Conservation (phyloP, 2,113 vertebrate genomes). For the Odontesthes bonariensis region DNA sequence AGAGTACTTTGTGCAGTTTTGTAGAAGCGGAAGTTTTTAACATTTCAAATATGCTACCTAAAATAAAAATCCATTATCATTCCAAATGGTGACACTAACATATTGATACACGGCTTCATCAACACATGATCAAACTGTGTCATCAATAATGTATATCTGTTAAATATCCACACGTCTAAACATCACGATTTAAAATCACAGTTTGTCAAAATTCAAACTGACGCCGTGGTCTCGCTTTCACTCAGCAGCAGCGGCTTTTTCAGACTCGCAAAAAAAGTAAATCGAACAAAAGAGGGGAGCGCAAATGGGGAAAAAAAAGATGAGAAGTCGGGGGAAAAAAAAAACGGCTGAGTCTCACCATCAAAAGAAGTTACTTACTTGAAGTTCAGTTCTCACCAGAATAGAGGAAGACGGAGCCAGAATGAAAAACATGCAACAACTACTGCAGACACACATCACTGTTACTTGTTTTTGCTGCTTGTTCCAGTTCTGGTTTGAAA, state of each 20-base stretch:
- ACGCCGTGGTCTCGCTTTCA: not conserved
- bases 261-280: no score
- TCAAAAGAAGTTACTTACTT: no score
- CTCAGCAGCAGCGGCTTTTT: not conserved
- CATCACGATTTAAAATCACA: not conserved
- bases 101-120: not conserved
- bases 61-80: not conserved
- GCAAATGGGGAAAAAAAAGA: no score
- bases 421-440: not conserved
- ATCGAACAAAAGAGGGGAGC: no score
- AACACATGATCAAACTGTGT: not conserved
- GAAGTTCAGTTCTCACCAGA: no score
- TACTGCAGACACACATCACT: not conserved
- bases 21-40: not conserved
- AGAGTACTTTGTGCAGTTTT: no score
- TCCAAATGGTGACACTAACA: not conserved
- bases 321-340: no score
- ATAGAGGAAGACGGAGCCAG: no score
- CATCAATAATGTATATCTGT: not conserved
- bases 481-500: no score
- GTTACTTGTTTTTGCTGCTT: not conserved
- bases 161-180: not conserved
- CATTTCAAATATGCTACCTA: not conserved
- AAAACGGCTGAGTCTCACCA: no score
- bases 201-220: not conserved